Conservation (phyloP, 2,113 vertebrate genomes). For the Sclerurus mexicanus region DNA sequence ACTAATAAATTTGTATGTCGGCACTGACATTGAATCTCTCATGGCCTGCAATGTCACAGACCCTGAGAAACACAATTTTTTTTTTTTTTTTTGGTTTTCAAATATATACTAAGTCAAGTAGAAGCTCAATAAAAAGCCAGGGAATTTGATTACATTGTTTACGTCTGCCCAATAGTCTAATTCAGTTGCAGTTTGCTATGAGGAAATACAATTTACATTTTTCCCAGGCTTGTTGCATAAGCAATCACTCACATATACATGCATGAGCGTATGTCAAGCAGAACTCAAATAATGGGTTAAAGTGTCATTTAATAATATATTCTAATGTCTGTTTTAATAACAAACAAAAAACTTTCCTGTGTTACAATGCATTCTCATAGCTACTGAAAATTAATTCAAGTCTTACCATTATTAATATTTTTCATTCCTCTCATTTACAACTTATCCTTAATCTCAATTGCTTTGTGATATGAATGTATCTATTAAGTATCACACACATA, state of each 20-base stretch:
- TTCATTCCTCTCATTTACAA: conserved; percentile 17
- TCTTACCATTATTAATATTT: not conserved
- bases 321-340: conserved; percentile 20
- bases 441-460: conserved; percentile 21
- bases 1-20: conserved; percentile 79
- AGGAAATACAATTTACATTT: conserved; percentile 78
- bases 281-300: conserved; percentile 64
- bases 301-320: conserved; percentile 35
- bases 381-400: not conserved
- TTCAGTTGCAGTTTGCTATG: conserved; percentile 72
- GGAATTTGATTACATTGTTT: conserved; percentile 79
- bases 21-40: conserved; percentile 76
- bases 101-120: conserved; percentile 73
- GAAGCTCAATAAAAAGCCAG: conserved; percentile 73
- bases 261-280: conserved; percentile 42
- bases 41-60: conserved; percentile 73
- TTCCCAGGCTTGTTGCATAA: conserved; percentile 71
- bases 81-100: conserved; percentile 21
- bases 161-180: conserved; percentile 77
- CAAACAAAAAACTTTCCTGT: conserved; percentile 8
- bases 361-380: not conserved
- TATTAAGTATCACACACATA: not conserved
- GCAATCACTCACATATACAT: conserved; percentile 46
- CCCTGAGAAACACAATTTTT: conserved; percentile 67
- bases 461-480: conserved; percentile 30